Percentiles rank a stretch among this genome's conserved stretches.
Evolutionary conservation across 2,797 vertebrate genomes (phyloP).

Genomic region (Epinephelus awoara): DNA sequence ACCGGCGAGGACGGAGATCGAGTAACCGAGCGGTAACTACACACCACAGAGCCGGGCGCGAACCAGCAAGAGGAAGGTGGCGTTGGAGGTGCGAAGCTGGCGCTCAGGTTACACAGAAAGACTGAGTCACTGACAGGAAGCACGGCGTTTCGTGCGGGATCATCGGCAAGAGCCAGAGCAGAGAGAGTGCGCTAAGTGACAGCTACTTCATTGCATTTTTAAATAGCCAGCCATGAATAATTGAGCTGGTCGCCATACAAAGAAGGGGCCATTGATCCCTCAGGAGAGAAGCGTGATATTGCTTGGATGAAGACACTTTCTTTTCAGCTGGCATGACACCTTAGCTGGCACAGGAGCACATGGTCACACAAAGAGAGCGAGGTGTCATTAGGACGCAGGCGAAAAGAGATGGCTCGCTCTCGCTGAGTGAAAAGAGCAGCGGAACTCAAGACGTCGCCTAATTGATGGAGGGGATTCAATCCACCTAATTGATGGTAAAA

Average conservation of each 20-base stretch:
- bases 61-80: conserved; percentile 77
- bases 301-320: conserved; percentile 86
- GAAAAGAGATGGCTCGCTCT: conserved; percentile 76
- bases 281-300: conserved; percentile 80
- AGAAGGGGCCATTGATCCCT: conserved; percentile 78
- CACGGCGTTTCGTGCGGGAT: conserved; percentile 71
- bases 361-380: conserved; percentile 70
- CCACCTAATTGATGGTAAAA: conserved; percentile 78
- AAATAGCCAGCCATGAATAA: conserved; percentile 82
- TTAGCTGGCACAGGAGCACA: conserved; percentile 80
- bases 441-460: conserved; percentile 77
- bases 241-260: conserved; percentile 73
- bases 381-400: conserved; percentile 72
- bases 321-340: conserved; percentile 86
- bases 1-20: conserved; percentile 69
- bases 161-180: conserved; percentile 70
- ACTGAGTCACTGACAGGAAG: conserved; percentile 87
- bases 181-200: conserved; percentile 86
- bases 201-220: conserved; percentile 85
- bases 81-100: conserved; percentile 64
- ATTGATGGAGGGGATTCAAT: conserved; percentile 79
- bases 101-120: conserved; percentile 88
- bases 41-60: conserved; percentile 66
- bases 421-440: conserved; percentile 70
- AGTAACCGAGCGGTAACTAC: conserved; percentile 81